Evolutionary conservation across 2,888 invertebrate genomes (phyloP).

Genomic region (Mantis religiosa): DNA sequence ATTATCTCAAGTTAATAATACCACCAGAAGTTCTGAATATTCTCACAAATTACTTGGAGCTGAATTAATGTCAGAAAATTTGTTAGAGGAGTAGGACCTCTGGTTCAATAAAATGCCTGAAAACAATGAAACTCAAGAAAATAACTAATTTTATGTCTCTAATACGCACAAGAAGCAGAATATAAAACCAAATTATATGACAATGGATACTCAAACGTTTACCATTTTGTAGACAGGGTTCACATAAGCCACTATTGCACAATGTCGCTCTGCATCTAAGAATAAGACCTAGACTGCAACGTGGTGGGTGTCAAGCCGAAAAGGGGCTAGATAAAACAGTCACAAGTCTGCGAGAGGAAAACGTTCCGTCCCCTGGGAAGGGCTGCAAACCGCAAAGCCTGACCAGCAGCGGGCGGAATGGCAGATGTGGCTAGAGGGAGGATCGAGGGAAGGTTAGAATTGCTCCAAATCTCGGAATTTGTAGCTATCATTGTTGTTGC

Average conservation of each 20-base stretch:
- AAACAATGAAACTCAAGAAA: too few relatives aligned
- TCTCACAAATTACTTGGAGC: too few relatives aligned
- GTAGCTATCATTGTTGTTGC: not conserved
- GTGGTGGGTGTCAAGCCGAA: slow-evolving; percentile 5
- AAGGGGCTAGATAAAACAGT: slow-evolving; percentile 6
- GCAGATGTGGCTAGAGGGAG: not conserved
- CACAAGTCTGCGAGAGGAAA: not conserved
- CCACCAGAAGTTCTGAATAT: too few relatives aligned
- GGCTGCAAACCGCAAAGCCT: not conserved
- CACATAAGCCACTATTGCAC: not conserved
- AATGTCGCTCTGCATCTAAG: not conserved
- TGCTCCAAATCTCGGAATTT: not conserved
- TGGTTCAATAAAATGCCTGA: too few relatives aligned
- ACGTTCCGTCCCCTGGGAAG: not conserved
- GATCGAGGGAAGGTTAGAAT: not conserved
- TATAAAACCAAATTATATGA: too few relatives aligned
- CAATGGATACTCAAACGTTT: too few relatives aligned
- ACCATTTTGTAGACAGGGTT: not conserved
- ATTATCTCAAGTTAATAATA: too few relatives aligned
- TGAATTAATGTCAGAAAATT: too few relatives aligned
- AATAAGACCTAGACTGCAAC: not conserved
- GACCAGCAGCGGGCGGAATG: not conserved
- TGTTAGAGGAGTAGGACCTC: too few relatives aligned
- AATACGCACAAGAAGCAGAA: too few relatives aligned
- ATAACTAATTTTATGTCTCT: too few relatives aligned